These are phyloP conservation scores for Andrena praecox DNA, from an alignment of 2,888 invertebrate species.

Conservation along the genomic window DNA sequence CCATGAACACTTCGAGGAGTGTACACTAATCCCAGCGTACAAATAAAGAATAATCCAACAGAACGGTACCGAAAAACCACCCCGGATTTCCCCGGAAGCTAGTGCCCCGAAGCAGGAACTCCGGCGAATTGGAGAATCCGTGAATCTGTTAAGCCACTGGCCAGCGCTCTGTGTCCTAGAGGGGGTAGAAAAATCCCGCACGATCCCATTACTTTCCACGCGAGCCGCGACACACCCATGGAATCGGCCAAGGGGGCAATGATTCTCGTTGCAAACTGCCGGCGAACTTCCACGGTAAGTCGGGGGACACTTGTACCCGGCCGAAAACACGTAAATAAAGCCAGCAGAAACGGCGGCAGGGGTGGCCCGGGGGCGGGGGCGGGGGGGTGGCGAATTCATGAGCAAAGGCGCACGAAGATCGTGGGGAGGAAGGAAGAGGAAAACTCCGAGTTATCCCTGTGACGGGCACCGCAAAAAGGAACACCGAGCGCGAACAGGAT, in stretches of 20 bases:
- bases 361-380: slow-evolving; percentile 21
- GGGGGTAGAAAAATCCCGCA: slow-evolving; percentile 29
- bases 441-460: slow-evolving; percentile 67
- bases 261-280: slow-evolving; percentile 49
- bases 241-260: slow-evolving; percentile 35
- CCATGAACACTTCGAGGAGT: slow-evolving; percentile 7
- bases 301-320: slow-evolving; percentile 60
- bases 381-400: slow-evolving; percentile 42
- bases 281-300: slow-evolving; percentile 46
- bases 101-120: not conserved
- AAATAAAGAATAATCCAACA: slow-evolving; percentile 29
- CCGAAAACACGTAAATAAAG: slow-evolving; percentile 75
- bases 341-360: slow-evolving; percentile 19
- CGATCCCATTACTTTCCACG: slow-evolving; percentile 42
- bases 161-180: not conserved
- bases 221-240: slow-evolving; percentile 33
- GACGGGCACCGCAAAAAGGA: slow-evolving; percentile 71
- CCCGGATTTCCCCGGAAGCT: slow-evolving; percentile 8
- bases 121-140: slow-evolving; percentile 29
- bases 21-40: no score
- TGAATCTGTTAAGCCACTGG: slow-evolving; percentile 3
- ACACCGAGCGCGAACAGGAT: slow-evolving; percentile 42
- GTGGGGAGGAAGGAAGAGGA: slow-evolving; percentile 27
- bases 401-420: not conserved
- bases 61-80: slow-evolving; percentile 17